phyloP scores from a whole-genome alignment of 2,888 invertebrate species.

The Onchidella celtica region DNA sequence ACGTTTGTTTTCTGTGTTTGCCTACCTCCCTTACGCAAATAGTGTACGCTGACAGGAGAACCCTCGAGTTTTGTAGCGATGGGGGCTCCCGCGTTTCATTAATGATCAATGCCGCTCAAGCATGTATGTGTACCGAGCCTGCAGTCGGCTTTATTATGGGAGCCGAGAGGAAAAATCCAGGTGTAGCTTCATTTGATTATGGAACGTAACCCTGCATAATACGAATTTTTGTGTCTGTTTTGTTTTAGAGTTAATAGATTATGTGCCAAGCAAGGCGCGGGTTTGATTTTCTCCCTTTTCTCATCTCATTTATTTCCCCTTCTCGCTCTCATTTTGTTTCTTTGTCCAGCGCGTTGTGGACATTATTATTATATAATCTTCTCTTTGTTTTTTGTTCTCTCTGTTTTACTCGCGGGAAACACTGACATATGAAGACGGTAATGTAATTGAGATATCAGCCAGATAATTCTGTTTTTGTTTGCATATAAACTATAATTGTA shows the following conservation, averaged over 20 bases:
- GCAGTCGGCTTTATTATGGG: background rate
- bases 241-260: too few species aligned
- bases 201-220: too few species aligned
- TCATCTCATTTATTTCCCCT: background rate
- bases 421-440: too few species aligned
- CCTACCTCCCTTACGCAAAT: background rate
- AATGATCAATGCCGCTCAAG: background rate
- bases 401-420: too few species aligned
- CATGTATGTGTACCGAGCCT: background rate
- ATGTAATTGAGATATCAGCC: too few species aligned
- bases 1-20: background rate
- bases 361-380: background rate
- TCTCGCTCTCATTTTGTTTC: background rate
- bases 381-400: slow-evolving; percentile 1
- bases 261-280: too few species aligned
- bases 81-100: background rate
- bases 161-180: too few species aligned
- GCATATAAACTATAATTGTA: too few species aligned
- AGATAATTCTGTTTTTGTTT: too few species aligned
- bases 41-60: background rate
- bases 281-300: background rate
- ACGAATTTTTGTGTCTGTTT: too few species aligned
- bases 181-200: too few species aligned
- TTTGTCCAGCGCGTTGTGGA: too few species aligned
- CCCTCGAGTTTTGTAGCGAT: background rate